Base-by-base conservation (phyloP, 1,140 invertebrate genomes). In the Drosophila persimilis region DNA sequence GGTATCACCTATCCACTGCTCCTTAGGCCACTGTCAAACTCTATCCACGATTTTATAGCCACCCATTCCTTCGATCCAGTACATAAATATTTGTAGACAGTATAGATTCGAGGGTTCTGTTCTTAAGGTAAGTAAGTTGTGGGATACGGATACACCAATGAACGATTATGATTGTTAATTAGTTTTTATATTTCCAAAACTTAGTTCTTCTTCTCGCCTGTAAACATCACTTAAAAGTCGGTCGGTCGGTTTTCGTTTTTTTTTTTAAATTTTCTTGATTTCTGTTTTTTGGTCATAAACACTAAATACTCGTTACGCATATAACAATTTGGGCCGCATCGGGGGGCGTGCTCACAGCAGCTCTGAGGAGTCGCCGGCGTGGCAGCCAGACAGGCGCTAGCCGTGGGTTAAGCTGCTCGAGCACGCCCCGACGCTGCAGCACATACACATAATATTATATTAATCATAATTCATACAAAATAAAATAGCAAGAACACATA, bases 401-500 rank as follows among this genome's bases (percentile, higher is more conserved):
- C 11, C 35, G 39, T 69, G 80, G 59, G 41, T 60, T 76, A 71
- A 76, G 73, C 73, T 74, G 64, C 61, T 29, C 54, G 45, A 77
- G 41, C 51, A 54, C 52, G 54, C 61, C 46, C 63, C 69, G 44
- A 39, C 13, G 11, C 13, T 54, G 43, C 57, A 63, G 59, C 62
- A 63, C 47, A 57, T 80, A 80, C 72, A 86, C 67, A 74, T 65
- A 85, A 51, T 84, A 79, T 73, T 85, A 69, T 48, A 61, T 74
- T 80, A 62, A 77, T 80, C 57, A 73, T 80, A 80, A 60, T 73
- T 77, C 58, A 70, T 86, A 85, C 59, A 59, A 58, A 70, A 73
- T 72, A 64, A 48, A 73, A 55, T 86, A 80, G 80, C 81, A 81
- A 80, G 80, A 84, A 86, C 81, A 84, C 81, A 86, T 69, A 69